A percentile compares a stretch with the other conserved stretches of the same genome.
phyloP scores from a whole-genome alignment of 2,797 vertebrate species.

The Pantherophis vulpinus region DNA sequence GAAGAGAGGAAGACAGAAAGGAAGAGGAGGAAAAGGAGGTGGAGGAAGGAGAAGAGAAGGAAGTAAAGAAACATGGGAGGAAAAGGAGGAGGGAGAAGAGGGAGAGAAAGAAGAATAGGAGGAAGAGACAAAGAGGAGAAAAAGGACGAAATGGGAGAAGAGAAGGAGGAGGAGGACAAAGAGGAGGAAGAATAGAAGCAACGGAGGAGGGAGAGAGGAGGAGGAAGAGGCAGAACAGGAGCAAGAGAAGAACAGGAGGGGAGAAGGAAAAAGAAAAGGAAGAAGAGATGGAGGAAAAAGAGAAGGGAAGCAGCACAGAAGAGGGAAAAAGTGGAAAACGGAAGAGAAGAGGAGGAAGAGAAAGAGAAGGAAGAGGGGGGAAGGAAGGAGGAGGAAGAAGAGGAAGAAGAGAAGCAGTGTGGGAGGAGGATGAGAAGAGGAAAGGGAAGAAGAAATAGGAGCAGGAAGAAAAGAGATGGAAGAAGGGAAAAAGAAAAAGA shows the following conservation, averaged over 20 bases:
- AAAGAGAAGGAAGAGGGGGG: not conserved
- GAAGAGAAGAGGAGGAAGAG: not conserved
- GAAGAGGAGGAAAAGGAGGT: not conserved
- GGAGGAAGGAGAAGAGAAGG: no score
- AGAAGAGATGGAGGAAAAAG: not conserved
- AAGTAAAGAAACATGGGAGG: not conserved
- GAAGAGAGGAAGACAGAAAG: no score
- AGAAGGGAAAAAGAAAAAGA: not conserved
- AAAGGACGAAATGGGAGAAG: no score
- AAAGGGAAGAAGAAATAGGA: not conserved
- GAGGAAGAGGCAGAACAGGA: not conserved
- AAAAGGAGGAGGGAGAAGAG: not conserved
- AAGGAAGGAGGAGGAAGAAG: not conserved
- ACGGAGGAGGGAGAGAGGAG: not conserved
- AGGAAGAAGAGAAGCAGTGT: not conserved
- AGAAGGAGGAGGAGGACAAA: no score
- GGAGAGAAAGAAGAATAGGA: no score
- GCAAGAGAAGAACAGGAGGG: not conserved
- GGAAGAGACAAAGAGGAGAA: not conserved
- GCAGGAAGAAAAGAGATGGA: not conserved
- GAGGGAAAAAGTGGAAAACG: not conserved
- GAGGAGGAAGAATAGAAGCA: no score
- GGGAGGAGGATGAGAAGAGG: not conserved
- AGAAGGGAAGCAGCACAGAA: not conserved
- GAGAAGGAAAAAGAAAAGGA: not conserved